Conservation (phyloP, 1,140 invertebrate genomes). For the Drosophila bocki region DNA sequence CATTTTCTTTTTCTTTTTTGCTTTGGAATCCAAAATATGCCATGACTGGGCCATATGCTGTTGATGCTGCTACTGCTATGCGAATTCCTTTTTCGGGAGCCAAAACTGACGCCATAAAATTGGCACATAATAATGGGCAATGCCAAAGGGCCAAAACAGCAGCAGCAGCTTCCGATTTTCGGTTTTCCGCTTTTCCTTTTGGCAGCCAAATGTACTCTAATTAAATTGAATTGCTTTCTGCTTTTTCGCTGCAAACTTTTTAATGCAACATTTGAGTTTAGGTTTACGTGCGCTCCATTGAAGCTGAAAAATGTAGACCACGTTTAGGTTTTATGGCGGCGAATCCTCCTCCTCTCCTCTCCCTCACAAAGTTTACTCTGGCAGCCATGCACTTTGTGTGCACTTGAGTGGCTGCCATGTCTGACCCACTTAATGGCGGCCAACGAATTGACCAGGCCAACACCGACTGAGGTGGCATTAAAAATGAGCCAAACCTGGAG, state of each 20-base stretch:
- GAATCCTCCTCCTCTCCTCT: conserved; percentile 5
- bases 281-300: conserved; percentile 69
- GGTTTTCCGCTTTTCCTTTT: conserved; percentile 19
- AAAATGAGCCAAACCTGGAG: conserved; percentile 37
- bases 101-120: conserved; percentile 64
- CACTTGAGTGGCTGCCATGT: conserved; percentile 53
- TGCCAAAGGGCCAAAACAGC: conserved; percentile 18
- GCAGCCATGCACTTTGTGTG: conserved; percentile 51
- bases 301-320: conserved; percentile 71
- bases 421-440: conserved; percentile 66
- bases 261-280: conserved; percentile 76
- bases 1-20: conserved; percentile 13
- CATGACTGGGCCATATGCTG: conserved; percentile 42
- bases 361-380: conserved; percentile 30
- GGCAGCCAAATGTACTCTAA: conserved; percentile 69
- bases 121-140: conserved; percentile 64
- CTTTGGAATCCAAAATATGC: conserved; percentile 40
- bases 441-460: conserved; percentile 48
- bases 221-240: conserved; percentile 76
- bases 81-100: conserved; percentile 23
- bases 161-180: conserved; percentile 12
- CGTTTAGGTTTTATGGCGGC: conserved; percentile 68
- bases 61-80: conserved; percentile 13
- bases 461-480: conserved; percentile 33
- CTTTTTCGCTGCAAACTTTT: conserved; percentile 62